Conservation (phyloP, 2,797 vertebrate genomes). For the Cryptoblepharus egeriae region DNA sequence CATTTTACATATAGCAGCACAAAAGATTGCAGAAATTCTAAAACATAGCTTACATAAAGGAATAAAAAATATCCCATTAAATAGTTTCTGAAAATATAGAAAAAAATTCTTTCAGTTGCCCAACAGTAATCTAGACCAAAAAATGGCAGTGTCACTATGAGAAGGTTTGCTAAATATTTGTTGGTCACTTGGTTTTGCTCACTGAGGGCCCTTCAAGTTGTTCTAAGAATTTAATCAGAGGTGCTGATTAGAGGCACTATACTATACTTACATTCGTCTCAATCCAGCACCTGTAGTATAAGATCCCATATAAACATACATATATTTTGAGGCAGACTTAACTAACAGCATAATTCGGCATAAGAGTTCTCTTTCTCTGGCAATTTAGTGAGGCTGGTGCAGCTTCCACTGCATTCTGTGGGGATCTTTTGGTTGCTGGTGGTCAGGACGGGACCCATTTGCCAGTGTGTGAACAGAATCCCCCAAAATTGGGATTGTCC, state of each 20-base stretch:
- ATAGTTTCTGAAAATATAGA: constrained; percentile 47
- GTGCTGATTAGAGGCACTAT: not conserved
- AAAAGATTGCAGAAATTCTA: constrained; percentile 6
- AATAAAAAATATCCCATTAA: constrained; percentile 46
- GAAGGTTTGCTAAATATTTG: constrained; percentile 19
- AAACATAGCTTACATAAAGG: constrained; percentile 46
- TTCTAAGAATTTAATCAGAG: not conserved
- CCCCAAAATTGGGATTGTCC: too few relatives aligned
- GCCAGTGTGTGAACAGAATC: too few relatives aligned
- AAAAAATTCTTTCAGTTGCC: not conserved
- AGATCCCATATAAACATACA: not conserved
- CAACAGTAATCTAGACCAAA: constrained; percentile 15
- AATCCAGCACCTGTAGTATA: not conserved
- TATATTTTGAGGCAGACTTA: not conserved
- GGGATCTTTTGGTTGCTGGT: too few relatives aligned
- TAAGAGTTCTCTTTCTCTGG: too few relatives aligned
- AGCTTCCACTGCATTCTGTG: too few relatives aligned
- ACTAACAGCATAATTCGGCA: too few relatives aligned
- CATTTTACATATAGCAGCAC: constrained; percentile 36
- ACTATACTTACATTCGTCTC: not conserved
- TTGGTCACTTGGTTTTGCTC: constrained; percentile 7
- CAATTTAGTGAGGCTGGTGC: too few relatives aligned
- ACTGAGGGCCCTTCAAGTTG: not conserved
- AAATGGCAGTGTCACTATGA: constrained; percentile 25
- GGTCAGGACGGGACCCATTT: too few relatives aligned